These are phyloP conservation scores for Eubasilissa regina DNA, from an alignment of 1,140 invertebrate genomes.

Conservation along the genomic window DNA sequence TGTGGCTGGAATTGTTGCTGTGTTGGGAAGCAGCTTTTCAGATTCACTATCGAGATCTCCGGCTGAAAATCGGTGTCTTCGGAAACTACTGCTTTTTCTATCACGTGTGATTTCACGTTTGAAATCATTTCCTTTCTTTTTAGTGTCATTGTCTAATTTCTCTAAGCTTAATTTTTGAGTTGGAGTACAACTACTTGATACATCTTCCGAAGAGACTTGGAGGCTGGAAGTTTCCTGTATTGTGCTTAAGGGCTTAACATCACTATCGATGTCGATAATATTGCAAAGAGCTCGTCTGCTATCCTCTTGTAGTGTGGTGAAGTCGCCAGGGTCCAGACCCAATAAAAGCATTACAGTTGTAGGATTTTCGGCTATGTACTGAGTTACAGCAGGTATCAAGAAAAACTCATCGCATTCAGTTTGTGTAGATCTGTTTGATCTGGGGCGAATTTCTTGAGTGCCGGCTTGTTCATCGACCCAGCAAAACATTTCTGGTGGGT, in stretches of 20 bases:
- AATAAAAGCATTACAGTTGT: slow-evolving; percentile 70
- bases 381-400: slow-evolving; percentile 69
- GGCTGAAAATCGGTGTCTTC: slow-evolving; percentile 68
- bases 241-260: slow-evolving; percentile 54
- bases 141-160: slow-evolving; percentile 55
- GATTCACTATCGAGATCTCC: slow-evolving; percentile 69
- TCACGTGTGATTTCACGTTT: slow-evolving; percentile 64
- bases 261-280: slow-evolving; percentile 56
- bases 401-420: slow-evolving; percentile 64
- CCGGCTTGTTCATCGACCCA: slow-evolving; percentile 74
- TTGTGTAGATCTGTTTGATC: slow-evolving; percentile 67
- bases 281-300: slow-evolving; percentile 50
- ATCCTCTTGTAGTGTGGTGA: slow-evolving; percentile 47
- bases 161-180: slow-evolving; percentile 54
- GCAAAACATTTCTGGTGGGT: slow-evolving; percentile 86
- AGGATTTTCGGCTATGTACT: slow-evolving; percentile 71
- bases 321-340: slow-evolving; percentile 65
- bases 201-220: slow-evolving; percentile 56
- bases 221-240: slow-evolving; percentile 58
- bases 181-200: slow-evolving; percentile 52
- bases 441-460: slow-evolving; percentile 52
- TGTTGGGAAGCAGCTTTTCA: slow-evolving; percentile 66
- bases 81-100: slow-evolving; percentile 64
- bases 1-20: slow-evolving; percentile 66
- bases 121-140: slow-evolving; percentile 52